Conservation (phyloP, 1,140 invertebrate species). For the Drosophila orosa region DNA sequence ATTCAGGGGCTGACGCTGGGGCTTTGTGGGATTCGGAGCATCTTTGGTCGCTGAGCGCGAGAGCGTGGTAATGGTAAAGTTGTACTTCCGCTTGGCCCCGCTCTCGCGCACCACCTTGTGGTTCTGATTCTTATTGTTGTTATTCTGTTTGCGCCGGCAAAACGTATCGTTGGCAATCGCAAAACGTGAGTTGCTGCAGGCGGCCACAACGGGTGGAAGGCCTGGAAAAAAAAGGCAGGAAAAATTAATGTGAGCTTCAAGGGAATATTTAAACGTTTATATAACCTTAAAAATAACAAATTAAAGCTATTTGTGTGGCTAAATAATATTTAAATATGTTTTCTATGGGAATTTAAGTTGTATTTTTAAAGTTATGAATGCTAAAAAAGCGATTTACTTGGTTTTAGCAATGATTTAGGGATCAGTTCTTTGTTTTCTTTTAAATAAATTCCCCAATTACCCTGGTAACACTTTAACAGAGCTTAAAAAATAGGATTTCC, state of each 20-base stretch:
- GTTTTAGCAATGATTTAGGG: too few species aligned
- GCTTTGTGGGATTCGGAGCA: slow-evolving; percentile 17
- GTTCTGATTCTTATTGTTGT: slow-evolving; percentile 75
- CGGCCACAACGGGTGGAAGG: slow-evolving; percentile 23
- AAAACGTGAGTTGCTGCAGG: slow-evolving; percentile 70
- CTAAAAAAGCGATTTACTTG: too few species aligned
- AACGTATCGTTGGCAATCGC: slow-evolving; percentile 75
- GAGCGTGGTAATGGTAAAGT: slow-evolving; percentile 81
- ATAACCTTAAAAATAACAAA: too few species aligned
- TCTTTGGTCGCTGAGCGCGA: slow-evolving; percentile 62
- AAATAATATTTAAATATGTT: too few species aligned
- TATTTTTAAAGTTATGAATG: too few species aligned
- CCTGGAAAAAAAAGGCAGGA: not conserved
- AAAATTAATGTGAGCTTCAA: not conserved
- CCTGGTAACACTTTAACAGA: too few species aligned
- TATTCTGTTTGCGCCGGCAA: slow-evolving; percentile 74
- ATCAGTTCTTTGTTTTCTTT: not conserved
- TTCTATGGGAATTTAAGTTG: too few species aligned
- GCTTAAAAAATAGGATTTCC: too few species aligned
- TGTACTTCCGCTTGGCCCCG: slow-evolving; percentile 72
- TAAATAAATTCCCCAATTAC: too few species aligned
- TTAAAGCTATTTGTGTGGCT: too few species aligned
- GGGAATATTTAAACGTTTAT: too few species aligned
- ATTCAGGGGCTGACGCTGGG: slow-evolving; percentile 10
- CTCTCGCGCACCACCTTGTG: slow-evolving; percentile 65